phyloP scores from a whole-genome alignment of 2,797 vertebrate genomes.

The Brachyalestes nurse region DNA sequence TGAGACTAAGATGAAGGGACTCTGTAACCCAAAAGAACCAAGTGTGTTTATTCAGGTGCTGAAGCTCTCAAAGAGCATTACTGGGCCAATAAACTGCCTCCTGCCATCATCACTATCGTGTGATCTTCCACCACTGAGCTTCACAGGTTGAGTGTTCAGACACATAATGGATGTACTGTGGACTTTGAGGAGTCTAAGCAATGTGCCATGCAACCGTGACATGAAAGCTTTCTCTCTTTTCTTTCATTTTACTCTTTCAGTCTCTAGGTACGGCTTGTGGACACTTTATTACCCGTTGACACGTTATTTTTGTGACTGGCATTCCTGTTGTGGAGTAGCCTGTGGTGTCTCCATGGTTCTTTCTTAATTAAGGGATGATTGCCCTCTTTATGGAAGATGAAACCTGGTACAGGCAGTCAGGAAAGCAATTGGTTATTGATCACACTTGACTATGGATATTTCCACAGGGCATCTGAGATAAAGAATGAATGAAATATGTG shows the following conservation, averaged over 20 bases:
- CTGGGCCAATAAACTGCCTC: neutral
- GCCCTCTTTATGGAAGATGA: constrained; percentile 25
- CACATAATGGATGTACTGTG: neutral
- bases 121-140: constrained; percentile 4
- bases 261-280: constrained; percentile 53
- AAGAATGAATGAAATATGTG: constrained; percentile 26
- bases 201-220: constrained; percentile 23
- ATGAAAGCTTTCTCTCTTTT: constrained; percentile 20
- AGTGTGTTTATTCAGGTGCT: constrained; percentile 20
- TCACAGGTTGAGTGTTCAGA: constrained; percentile 16
- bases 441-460: constrained; percentile 3
- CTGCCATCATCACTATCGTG: constrained; percentile 19
- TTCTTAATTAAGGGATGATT: constrained; percentile 33
- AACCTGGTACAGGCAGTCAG: neutral
- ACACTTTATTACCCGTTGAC: constrained; percentile 53
- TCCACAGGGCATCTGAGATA: neutral
- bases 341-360: constrained; percentile 37
- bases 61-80: constrained; percentile 19
- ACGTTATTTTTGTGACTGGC: constrained; percentile 43
- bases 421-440: constrained; percentile 19
- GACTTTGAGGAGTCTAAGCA: constrained; percentile 39
- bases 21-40: neutral
- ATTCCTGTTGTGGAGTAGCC: constrained; percentile 58
- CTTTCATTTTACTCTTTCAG: constrained; percentile 18
- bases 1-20: no score